phyloP scores from a whole-genome alignment of 1,140 invertebrate genomes.

The Heterodera schachtii region DNA sequence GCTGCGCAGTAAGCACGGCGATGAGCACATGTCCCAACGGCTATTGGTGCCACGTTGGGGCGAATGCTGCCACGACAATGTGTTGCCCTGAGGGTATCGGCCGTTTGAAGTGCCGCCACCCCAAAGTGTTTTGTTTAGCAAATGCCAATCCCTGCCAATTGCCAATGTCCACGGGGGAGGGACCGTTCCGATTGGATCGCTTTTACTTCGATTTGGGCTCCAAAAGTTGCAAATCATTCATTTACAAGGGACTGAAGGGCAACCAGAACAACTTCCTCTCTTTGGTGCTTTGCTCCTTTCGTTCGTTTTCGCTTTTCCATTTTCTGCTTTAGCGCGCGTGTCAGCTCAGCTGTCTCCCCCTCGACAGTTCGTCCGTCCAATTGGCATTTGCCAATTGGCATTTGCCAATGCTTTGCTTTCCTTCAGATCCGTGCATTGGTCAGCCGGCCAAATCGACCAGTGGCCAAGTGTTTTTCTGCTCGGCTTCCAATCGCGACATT shows the following conservation, averaged over 20 bases:
- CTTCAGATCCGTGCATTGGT: slow-evolving; percentile 62
- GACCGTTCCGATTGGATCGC: slow-evolving; percentile 55
- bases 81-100: slow-evolving; percentile 58
- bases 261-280: slow-evolving; percentile 68
- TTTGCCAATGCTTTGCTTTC: neutral
- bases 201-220: slow-evolving; percentile 66
- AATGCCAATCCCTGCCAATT: slow-evolving; percentile 58
- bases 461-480: slow-evolving; percentile 62
- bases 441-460: slow-evolving; percentile 60
- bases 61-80: slow-evolving; percentile 55
- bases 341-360: slow-evolving; percentile 62
- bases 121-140: slow-evolving; percentile 38
- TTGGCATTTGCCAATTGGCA: neutral
- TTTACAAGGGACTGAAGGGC: slow-evolving; percentile 67
- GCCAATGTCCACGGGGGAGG: slow-evolving; percentile 65
- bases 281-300: too few species aligned
- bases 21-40: slow-evolving; percentile 51
- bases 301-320: slow-evolving; percentile 23
- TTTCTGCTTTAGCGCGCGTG: slow-evolving; percentile 58
- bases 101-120: neutral
- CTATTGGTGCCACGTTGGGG: slow-evolving; percentile 62
- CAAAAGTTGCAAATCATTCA: slow-evolving; percentile 66
- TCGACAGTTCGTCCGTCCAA: slow-evolving; percentile 46
- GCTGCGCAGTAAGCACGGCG: slow-evolving; percentile 53
- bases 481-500: slow-evolving; percentile 56